Conservation (phyloP, 2,888 invertebrate genomes). For the Drosophila robusta region DNA sequence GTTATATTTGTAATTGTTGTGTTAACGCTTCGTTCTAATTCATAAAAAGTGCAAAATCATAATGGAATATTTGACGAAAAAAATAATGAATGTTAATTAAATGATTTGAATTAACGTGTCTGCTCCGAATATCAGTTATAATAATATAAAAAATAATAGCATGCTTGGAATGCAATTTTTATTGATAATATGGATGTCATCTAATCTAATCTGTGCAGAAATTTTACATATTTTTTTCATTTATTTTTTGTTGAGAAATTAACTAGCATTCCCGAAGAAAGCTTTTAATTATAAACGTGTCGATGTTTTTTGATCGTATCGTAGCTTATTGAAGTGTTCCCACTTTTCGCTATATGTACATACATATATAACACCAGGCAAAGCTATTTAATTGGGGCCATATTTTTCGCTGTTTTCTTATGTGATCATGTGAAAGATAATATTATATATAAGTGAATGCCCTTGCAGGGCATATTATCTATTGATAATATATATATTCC, state of each 20-base stretch:
- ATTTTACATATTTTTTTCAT: background rate
- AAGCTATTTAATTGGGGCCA: too few relatives aligned
- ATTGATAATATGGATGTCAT: background rate
- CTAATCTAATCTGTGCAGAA: constrained; percentile 38
- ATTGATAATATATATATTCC: too few relatives aligned
- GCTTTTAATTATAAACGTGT: constrained; percentile 30
- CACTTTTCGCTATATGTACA: background rate
- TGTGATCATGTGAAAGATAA: background rate
- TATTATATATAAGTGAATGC: too few relatives aligned
- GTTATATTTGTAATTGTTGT: background rate
- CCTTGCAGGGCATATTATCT: too few relatives aligned
- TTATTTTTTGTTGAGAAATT: background rate
- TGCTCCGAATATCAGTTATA: background rate
- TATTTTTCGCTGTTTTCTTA: background rate
- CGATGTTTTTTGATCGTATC: constrained; percentile 18
- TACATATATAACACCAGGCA: background rate
- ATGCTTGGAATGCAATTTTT: background rate
- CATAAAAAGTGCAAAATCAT: background rate
- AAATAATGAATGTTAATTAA: constrained; percentile 8
- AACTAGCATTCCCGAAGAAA: constrained; percentile 14
- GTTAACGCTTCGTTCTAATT: background rate
- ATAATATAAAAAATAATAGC: background rate
- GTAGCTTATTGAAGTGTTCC: constrained; percentile 5
- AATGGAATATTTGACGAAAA: background rate
- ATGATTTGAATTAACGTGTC: constrained; percentile 10